These are phyloP conservation scores for Leiothrix lutea DNA, from an alignment of 2,113 vertebrate species.

Conservation along the genomic window DNA sequence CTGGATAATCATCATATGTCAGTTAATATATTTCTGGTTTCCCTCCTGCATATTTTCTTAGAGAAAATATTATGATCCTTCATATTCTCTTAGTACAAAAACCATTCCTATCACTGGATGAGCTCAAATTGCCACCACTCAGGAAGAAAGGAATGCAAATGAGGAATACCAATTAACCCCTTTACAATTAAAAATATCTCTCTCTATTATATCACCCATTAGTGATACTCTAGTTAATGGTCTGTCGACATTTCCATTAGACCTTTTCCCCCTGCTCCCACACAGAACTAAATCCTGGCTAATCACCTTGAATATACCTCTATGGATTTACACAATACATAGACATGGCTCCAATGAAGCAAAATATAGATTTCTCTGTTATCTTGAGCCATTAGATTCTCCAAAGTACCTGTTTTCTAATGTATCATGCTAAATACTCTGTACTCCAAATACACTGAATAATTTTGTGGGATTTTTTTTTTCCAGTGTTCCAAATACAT, in stretches of 20 bases:
- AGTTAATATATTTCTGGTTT: not conserved
- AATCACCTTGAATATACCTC: slow-evolving; percentile 56
- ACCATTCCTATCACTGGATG: not conserved
- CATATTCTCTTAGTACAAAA: slow-evolving; percentile 27
- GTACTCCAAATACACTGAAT: not conserved
- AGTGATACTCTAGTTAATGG: slow-evolving; percentile 57
- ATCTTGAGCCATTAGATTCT: not conserved
- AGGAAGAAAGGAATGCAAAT: slow-evolving; percentile 66
- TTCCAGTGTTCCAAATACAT: not conserved
- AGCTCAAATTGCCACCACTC: slow-evolving; percentile 47
- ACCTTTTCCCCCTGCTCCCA: slow-evolving; percentile 20
- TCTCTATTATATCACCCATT: slow-evolving; percentile 55
- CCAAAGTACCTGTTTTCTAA: not conserved
- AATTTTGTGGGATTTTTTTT: not conserved
- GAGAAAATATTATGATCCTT: slow-evolving; percentile 59
- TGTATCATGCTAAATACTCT: not conserved
- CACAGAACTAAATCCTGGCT: slow-evolving; percentile 44
- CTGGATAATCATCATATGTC: not conserved
- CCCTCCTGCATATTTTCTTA: slow-evolving; percentile 26
- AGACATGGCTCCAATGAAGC: not conserved
- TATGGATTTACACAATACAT: not conserved
- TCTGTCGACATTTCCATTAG: slow-evolving; percentile 66
- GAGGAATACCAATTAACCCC: slow-evolving; percentile 52
- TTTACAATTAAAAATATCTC: slow-evolving; percentile 65
- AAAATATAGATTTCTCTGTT: slow-evolving; percentile 22